Base-by-base conservation (phyloP, 2,113 vertebrate genomes). In the Cichladusa arquata region DNA sequence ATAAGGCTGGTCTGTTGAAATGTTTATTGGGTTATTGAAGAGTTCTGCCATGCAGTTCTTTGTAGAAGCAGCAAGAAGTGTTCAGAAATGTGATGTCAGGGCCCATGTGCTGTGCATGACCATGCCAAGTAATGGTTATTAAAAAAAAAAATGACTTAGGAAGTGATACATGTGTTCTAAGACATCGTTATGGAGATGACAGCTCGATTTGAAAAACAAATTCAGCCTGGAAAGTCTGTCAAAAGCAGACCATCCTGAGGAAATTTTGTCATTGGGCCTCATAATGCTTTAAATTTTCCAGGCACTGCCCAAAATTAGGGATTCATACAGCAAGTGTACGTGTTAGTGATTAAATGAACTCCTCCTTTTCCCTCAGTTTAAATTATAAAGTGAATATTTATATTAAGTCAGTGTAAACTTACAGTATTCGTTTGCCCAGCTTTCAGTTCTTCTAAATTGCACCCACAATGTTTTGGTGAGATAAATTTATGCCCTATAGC, bases 141-240 rank as follows among this genome's bases (percentile, higher is more conserved):
- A 29, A 54, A 48, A 26, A 53, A 26, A 42, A 58, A 85, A 58
- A 81, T 73, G 40, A 45, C 33, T 89, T 78, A 62, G 79, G 70
- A 79, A 90, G 53, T 81, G 71, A 36, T 73, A 54, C 16, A 42
- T 60, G 5, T 36, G 5, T 83, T 95, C 73, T 78, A 76, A 50
- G 78, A 64, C 87, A 90, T 95, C 53, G 25, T 96, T 95, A 93
- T 79, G 91, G 92, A 95, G 86, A 92, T 92, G 92, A 70, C 86
- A 91, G 73, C 58, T 56, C 82, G 76, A 92, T 96, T 93, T 78
- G 56, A 61, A 94, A 95, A 95, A 93, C 87, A 93, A 18, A 95
- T 71, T 86, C 22, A 76, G 44, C 62, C 81, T 15, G 66, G 93
- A 88, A 88, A 86, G 36, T 76, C 78, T 89, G 83, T 89, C 67